Base-by-base conservation (phyloP, 2,888 invertebrate genomes). In the Coremacera marginata region DNA sequence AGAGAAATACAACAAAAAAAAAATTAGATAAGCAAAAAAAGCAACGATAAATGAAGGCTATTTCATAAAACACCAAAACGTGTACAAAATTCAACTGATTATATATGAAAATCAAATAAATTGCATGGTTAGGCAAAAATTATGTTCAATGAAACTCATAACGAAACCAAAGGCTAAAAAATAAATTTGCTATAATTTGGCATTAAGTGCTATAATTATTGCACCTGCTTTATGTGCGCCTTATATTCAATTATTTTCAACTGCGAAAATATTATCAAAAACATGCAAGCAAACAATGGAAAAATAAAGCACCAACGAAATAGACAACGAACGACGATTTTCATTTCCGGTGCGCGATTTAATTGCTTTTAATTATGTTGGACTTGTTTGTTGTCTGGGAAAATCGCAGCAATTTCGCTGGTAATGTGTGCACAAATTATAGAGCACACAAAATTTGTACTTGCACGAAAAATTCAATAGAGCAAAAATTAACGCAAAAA, bases 311-410 rank as follows among this genome's bases (percentile, higher is more conserved):
- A 25, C 2, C 22, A 60, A 60, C 11, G 9, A 44, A 60, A 25
- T 60, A 8, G 60, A 55, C 60, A 27, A 60, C 19, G 65, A 11
- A 25, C 68, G 11, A 49, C 25, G 51, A 51, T 49, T 68, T 68
- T 68, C 49, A 68, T 68, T 68, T 68, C 68, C 68, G 49, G 49
- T 51, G 68, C 25, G 68, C 68, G 14, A 49, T 68, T 68, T 68
- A 68, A 68, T 68, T 68, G 27, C 16, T 49, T 68, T 25, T 68
- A 68, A 68, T 68, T 68, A 60, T 60, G 60, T 27, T 60, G 25
- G 25, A n/a, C 27, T 14, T 60, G 60, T 60, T 14, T 27, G 60
- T 27, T 14, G 60, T 60, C 27, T 60, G 60, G 14, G 25, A 14
- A 60, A 14, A 60, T 7, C 14, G 22, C 9, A 27, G 60, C 57